phyloP scores from a whole-genome alignment of 2,113 vertebrate genomes.

The Nyctibius bracteatus region DNA sequence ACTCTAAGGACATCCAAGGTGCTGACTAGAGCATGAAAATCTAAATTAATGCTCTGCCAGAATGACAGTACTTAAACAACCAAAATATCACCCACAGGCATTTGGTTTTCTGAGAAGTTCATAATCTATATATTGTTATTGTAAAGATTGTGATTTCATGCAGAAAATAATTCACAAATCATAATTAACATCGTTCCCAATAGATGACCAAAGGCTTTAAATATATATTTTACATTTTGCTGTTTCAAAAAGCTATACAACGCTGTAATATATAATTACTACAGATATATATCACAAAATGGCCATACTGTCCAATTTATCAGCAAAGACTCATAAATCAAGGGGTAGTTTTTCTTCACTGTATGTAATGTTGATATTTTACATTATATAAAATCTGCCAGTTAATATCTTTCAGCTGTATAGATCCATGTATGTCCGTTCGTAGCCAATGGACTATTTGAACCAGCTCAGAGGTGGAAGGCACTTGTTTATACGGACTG shows the following conservation, averaged over 20 bases:
- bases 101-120: slow-evolving; percentile 61
- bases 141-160: slow-evolving; percentile 62
- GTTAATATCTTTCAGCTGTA: not conserved
- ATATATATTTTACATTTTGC: slow-evolving; percentile 24
- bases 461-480: not conserved
- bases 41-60: slow-evolving; percentile 60
- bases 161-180: slow-evolving; percentile 64
- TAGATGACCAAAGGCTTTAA: slow-evolving; percentile 37
- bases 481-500: not conserved
- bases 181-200: slow-evolving; percentile 24
- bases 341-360: not conserved
- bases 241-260: slow-evolving; percentile 38
- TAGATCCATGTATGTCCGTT: not conserved
- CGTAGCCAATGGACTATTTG: not conserved
- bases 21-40: slow-evolving; percentile 60
- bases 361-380: not conserved
- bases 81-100: slow-evolving; percentile 60
- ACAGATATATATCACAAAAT: not conserved
- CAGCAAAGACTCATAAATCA: slow-evolving; percentile 13
- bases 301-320: not conserved
- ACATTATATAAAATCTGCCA: not conserved
- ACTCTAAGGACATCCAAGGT: slow-evolving; percentile 57
- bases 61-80: slow-evolving; percentile 63
- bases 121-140: slow-evolving; percentile 67
- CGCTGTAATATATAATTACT: slow-evolving; percentile 9